Percentiles rank a stretch among this genome's conserved stretches.
These are phyloP conservation scores for Brachyhypopomus occidentalis DNA, from an alignment of 2,113 vertebrate genomes.

Conservation along the genomic window DNA sequence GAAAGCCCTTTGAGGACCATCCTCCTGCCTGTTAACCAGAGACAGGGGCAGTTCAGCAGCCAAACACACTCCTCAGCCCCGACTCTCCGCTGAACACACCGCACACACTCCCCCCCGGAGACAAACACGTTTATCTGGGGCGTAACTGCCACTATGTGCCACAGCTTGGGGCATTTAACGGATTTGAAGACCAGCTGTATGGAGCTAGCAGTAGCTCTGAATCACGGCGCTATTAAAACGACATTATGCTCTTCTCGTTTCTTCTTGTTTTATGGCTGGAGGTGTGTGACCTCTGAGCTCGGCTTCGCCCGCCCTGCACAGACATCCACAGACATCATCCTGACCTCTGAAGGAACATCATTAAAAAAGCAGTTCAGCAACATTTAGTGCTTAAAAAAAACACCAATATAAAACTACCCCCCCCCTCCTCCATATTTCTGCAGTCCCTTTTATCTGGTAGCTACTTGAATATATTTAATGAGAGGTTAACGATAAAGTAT, in stretches of 20 bases:
- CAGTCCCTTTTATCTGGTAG: no score
- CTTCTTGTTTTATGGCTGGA: not conserved
- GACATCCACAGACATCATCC: no score
- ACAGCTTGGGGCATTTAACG: conserved; percentile 26
- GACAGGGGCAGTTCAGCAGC: not conserved
- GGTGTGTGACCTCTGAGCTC: not conserved
- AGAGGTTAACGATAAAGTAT: no score
- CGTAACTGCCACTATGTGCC: conserved; percentile 5
- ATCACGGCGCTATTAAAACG: not conserved
- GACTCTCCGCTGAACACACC: not conserved
- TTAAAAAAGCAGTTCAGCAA: not conserved
- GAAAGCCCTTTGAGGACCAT: not conserved
- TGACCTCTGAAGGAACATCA: not conserved
- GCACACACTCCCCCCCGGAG: not conserved
- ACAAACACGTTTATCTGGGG: not conserved
- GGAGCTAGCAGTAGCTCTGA: not conserved
- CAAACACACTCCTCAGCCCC: not conserved
- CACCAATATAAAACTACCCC: no score
- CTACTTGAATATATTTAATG: no score
- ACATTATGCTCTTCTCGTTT: not conserved
- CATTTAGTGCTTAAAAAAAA: not conserved
- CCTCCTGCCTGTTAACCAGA: not conserved
- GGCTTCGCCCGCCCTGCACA: not conserved
- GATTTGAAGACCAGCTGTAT: not conserved
- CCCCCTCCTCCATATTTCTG: no score